Evolutionary conservation across 1,140 invertebrate species (phyloP), one percentile per base, ranked within the genome.

Genomic region (Halesus radiatus): DNA sequence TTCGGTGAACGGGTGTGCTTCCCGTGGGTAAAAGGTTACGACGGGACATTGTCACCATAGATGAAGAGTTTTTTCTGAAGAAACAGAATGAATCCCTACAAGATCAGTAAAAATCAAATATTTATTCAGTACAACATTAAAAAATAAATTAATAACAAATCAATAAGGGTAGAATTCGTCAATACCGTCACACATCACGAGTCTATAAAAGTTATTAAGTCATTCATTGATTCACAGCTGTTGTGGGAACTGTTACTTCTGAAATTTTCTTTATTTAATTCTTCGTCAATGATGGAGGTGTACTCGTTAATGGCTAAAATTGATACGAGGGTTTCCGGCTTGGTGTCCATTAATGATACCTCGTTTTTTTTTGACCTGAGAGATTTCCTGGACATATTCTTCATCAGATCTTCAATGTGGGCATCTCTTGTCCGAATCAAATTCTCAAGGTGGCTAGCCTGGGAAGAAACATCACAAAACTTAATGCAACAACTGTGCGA

Each of bases 401-500:
- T 82, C 26, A 74, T 84, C 70, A 93, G 85, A 80, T 93, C 92
- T 0, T 89, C 86, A 73, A 93, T 92, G 26, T 90, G 88, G 79
- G 92, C 88, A 56, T 91, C 88, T 84, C 92, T 93, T 0, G 91
- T 81, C 53, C 88, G 87, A 16, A 93, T 85, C 58, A 92, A 85
- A 80, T 85, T 91, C 84, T 93, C 91, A 54, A 93, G 86, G 84
- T 92, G 90, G 3, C 84, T 84, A 4, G 89, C 60, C 68, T 88
- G 85, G 1, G 10, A 45, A 45, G 7, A 7, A 13, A 45, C 37
- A 45, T 45, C 20, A 8, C 4, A 5, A 20, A 58, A 58, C 18
- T 58, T 58, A 2, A 8, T 58, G 18, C n/a, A n/a, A n/a, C n/a
- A n/a, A n/a, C n/a, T n/a, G n/a, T n/a, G n/a, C n/a, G n/a, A n/a